Evolutionary conservation across 2,113 vertebrate genomes (phyloP).

Genomic region (Albula goreensis): DNA sequence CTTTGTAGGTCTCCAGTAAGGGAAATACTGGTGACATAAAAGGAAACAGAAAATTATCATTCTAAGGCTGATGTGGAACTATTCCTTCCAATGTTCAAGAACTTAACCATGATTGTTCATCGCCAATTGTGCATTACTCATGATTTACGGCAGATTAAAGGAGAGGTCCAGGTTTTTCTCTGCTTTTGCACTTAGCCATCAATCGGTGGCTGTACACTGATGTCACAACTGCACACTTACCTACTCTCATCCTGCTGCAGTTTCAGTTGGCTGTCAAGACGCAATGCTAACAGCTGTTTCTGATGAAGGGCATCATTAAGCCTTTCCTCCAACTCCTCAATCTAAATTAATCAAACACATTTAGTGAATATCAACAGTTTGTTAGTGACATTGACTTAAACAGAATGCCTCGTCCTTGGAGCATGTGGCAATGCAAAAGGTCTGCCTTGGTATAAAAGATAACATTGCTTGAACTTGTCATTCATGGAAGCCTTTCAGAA

Average conservation of each 20-base stretch:
- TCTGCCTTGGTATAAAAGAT: no score
- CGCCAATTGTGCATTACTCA: no score
- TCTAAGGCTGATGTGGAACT: no score
- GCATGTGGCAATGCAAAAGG: no score
- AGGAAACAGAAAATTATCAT: no score
- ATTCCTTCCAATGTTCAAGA: no score
- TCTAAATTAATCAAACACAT: conserved; percentile 62
- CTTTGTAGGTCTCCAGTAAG: no score
- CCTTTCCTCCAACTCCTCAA: conserved; percentile 91
- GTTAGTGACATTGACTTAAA: background rate
- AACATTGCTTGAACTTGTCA: no score
- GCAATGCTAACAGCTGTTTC: conserved; percentile 88
- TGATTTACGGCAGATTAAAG: background rate
- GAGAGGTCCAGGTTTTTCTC: background rate
- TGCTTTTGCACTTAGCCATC: background rate
- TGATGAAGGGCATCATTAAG: conserved; percentile 90
- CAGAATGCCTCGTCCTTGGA: no score
- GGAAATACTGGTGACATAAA: no score
- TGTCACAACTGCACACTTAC: conserved; percentile 57
- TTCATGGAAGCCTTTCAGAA: no score
- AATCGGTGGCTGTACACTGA: background rate
- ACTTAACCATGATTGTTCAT: no score
- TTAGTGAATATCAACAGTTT: background rate
- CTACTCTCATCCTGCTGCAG: conserved; percentile 89
- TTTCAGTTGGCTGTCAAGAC: conserved; percentile 87